A percentile compares a stretch with the other conserved stretches of the same genome.
Conservation (phyloP, 2,888 invertebrate species). For the Herminia tarsipennalis region DNA sequence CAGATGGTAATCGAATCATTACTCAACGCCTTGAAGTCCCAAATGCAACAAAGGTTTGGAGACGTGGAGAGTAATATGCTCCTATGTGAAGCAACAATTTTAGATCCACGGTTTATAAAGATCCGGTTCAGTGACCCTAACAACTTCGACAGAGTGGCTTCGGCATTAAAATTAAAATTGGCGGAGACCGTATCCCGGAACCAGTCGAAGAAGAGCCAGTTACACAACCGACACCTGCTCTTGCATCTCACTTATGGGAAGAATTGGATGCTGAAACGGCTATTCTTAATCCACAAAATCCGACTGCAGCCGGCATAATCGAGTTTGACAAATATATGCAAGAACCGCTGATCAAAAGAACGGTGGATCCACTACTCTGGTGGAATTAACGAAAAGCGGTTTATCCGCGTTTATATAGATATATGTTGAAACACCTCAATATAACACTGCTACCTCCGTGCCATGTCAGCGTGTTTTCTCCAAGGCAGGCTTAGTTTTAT, state of each 20-base stretch:
- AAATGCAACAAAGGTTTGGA: not conserved
- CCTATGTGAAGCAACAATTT: not conserved
- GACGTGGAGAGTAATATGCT: not conserved
- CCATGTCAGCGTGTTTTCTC: not conserved
- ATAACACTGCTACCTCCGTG: not conserved
- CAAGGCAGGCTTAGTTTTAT: not conserved
- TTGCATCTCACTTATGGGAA: not conserved
- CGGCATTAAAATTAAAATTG: not conserved
- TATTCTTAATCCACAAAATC: not conserved
- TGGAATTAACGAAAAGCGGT: not conserved
- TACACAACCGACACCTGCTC: not conserved
- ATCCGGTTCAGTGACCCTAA: not conserved
- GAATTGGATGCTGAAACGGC: not conserved
- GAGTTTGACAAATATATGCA: slow-evolving; percentile 26
- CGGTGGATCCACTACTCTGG: not conserved
- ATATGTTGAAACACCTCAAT: slow-evolving; percentile 1
- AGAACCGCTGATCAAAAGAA: not conserved
- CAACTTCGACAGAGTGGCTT: not conserved
- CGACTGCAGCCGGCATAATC: slow-evolving; percentile 13
- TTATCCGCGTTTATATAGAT: not conserved
- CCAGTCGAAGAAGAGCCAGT: not conserved
- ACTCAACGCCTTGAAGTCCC: not conserved
- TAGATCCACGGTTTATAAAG: not conserved
- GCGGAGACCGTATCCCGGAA: not conserved
- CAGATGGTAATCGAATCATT: no score